Evolutionary conservation across 2,113 vertebrate species (phyloP), one percentile per base, ranked within the genome.

Genomic region (Mohoua ochrocephala): DNA sequence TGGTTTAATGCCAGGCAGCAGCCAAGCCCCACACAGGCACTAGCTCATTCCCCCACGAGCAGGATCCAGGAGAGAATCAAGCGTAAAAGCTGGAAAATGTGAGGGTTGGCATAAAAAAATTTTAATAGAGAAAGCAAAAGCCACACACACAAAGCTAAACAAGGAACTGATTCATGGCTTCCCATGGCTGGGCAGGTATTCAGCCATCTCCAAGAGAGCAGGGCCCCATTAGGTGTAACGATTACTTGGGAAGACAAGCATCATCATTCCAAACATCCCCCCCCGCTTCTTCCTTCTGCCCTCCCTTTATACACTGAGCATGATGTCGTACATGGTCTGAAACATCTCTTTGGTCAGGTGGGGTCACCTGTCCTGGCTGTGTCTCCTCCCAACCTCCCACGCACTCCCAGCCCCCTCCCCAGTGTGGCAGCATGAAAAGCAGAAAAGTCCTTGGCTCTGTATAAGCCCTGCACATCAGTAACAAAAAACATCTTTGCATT

Each of bases 211-310:
- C 17, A 42, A 16, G 30, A 41, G 15, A 47, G 19, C 19, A 39
- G 13, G 19, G 3, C 11, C 13, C 30, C 30, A 49, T 31, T 7
- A 35, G 9, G 6, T 0, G 0, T 22, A 59, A 44, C 0, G 0
- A 24, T n/a, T 70, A n/a, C 24, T 30, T 70, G 49, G 26, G 42
- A 31, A 64, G 11, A 56, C 21, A 56, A 49, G 8, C 0, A 0
- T 2, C 47, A 45, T 45, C 10, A n/a, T 7, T 23, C 20, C 14
- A 42, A 54, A 49, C 2, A 8, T 19, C 8, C 1, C 4, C 8
- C 5, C 3, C 5, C n/a, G n/a, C 18, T 73, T 27, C 22, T 50
- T 65, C 44, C 13, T 56, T 56, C 57, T 87, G 6, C 9, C 9
- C 13, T 7, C 5, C 11, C 20, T 87, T 64, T 35, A 41, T 54